Evolutionary conservation across 37 sponge, comb jelly and placozoan genomes (phyloP).

Genomic region (Chondrilla cf. caribensis): DNA sequence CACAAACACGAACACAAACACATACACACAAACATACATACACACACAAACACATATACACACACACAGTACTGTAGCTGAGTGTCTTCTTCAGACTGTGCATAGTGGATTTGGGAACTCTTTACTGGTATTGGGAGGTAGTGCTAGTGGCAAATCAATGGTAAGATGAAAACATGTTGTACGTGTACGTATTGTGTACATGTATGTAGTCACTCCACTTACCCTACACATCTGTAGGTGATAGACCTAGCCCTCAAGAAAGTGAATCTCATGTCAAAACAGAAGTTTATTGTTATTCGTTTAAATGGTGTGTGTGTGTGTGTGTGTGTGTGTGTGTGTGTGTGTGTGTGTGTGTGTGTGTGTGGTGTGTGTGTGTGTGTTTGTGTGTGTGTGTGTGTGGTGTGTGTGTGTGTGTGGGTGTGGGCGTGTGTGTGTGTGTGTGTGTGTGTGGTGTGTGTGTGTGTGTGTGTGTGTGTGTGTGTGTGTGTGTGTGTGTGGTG

Average conservation of each 20-base stretch:
- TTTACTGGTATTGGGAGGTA: conserved; percentile 73
- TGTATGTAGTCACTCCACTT: not conserved
- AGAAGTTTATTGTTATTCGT: conserved; percentile 44
- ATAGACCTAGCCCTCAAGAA: conserved; percentile 34
- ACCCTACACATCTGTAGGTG: conserved; percentile 21
- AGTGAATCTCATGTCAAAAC: conserved; percentile 17
- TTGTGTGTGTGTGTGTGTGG: not conserved
- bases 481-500: not conserved
- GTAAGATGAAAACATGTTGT: conserved; percentile 17
- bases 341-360: too few relatives aligned
- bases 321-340: too few relatives aligned
- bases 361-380: too few relatives aligned
- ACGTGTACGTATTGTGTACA: not conserved
- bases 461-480: conserved; percentile 3
- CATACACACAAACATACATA: not conserved
- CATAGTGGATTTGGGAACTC: conserved; percentile 75
- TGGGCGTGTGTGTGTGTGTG: not conserved
- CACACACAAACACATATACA: not conserved
- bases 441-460: not conserved
- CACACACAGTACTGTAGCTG: conserved; percentile 37
- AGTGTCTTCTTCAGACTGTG: conserved; percentile 67
- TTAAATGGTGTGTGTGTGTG: conserved; percentile 54
- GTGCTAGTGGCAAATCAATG: conserved; percentile 80
- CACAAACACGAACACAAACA: too few relatives aligned
- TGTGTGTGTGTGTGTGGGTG: not conserved